These are phyloP conservation scores for Tenodera sinensis DNA, from an alignment of 2,888 invertebrate genomes.

Conservation along the genomic window DNA sequence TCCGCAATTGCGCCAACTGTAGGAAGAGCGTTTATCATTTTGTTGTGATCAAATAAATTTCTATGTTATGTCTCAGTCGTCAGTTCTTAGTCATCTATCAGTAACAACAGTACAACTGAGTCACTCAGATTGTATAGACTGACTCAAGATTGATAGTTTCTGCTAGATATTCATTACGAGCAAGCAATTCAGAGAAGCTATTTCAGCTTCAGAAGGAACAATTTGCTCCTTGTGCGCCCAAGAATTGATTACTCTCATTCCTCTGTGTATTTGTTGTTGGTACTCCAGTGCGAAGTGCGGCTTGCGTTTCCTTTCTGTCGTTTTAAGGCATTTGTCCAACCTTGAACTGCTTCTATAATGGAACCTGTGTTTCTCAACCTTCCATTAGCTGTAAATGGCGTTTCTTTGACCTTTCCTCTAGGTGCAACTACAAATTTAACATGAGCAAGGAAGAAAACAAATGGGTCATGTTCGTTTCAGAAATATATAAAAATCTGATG, in stretches of 20 bases:
- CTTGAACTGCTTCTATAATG: not conserved
- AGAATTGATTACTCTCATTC: not conserved
- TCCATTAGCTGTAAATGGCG: not conserved
- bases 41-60: too few relatives aligned
- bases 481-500: too few relatives aligned
- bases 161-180: too few relatives aligned
- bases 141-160: too few relatives aligned
- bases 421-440: not conserved
- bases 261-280: not conserved
- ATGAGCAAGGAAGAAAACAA: not conserved
- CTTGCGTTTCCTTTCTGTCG: not conserved
- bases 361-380: not conserved
- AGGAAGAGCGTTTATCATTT: too few relatives aligned
- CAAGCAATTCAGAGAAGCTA: not conserved
- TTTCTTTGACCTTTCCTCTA: not conserved
- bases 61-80: too few relatives aligned
- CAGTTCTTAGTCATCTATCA: too few relatives aligned
- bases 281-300: not conserved
- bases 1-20: too few relatives aligned
- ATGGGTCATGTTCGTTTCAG: too few relatives aligned
- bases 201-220: not conserved
- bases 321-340: not conserved
- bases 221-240: not conserved
- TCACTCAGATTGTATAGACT: too few relatives aligned
- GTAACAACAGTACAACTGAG: too few relatives aligned